Base-by-base conservation (phyloP, 2,113 vertebrate species). In the Falco punctatus region DNA sequence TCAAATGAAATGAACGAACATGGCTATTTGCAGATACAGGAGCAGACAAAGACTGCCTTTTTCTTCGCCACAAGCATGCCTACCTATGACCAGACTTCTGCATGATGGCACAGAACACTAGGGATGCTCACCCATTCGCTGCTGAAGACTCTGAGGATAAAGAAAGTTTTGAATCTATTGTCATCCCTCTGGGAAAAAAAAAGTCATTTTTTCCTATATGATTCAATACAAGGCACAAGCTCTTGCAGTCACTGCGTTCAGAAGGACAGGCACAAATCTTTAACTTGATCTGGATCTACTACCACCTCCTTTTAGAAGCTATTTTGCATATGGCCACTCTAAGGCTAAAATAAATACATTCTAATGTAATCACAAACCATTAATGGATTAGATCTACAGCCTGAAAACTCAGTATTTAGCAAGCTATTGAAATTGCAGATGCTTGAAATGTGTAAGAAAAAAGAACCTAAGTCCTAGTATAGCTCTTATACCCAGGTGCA, bases 401-500 rank as follows among this genome's bases (percentile, higher is more conserved):
- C 65, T 61, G 80, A 86, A 81, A 81, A 5, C 49, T 84, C 49
- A 33, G 26, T 57, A 74, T 42, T 24, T 44, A 30, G 72, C 0
- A 1, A 8, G 17, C 46, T 79, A 12, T n/a, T 38, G 70, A 80
- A 92, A 58, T 22, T 38, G 20, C 8, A 16, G 32, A 22, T 42
- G 27, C 27, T 65, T 61, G 46, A 75, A 55, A 69, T 9, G 7
- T 22, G 11, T 6, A 42, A 64, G 33, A 11, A 54, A 49, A 49
- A 65, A 22, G 24, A 42, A 40, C 0, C 0, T 42, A 52, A 84
- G 46, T 20, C 38, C 20, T 23, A 75, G 3, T 3, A 14, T 0
- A 71, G 57, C 54, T 77, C 48, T 65, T 20, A 42, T 2, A 75
- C 11, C 66, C 77, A 85, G 85, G 72, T 71, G 35, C 18, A 38